These are phyloP conservation scores for Sylvilagus floridanus DNA, from an alignment of 2,797 vertebrate genomes.

Conservation along the genomic window DNA sequence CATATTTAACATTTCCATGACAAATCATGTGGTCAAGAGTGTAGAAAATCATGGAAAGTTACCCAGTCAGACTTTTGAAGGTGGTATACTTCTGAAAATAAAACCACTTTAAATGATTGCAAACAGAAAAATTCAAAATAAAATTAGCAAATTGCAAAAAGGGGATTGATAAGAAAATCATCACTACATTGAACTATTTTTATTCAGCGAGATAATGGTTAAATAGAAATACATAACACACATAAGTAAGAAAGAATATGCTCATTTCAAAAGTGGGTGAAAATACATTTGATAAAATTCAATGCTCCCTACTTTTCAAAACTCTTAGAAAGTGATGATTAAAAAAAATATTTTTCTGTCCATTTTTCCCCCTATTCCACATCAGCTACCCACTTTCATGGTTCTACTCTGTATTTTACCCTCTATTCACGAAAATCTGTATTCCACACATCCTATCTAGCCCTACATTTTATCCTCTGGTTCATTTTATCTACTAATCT, in stretches of 20 bases:
- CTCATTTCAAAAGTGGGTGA: not conserved
- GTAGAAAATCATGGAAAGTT: not conserved
- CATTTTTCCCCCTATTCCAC: not conserved
- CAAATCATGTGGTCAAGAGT: not conserved
- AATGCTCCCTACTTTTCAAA: not conserved
- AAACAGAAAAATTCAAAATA: slow-evolving; percentile 27
- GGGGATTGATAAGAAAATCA: not conserved
- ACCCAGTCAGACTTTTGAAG: not conserved
- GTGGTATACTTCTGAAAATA: not conserved
- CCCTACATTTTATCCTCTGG: not conserved
- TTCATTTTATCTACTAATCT: not conserved
- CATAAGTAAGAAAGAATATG: not conserved
- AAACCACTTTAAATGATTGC: not conserved
- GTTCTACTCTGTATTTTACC: not conserved
- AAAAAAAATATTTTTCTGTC: not conserved
- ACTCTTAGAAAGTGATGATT: not conserved
- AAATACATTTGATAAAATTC: not conserved
- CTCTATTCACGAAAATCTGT: not conserved
- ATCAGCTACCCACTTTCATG: not conserved
- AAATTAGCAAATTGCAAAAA: slow-evolving; percentile 32
- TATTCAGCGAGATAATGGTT: not conserved
- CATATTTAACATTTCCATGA: slow-evolving; percentile 35
- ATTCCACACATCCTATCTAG: not conserved
- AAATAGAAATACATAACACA: not conserved
- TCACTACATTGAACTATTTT: not conserved